Evolutionary conservation across 30 jellyfish, hydroid and myxozoan species (phyloP).

Genomic region (Catostylus mosaicus): DNA sequence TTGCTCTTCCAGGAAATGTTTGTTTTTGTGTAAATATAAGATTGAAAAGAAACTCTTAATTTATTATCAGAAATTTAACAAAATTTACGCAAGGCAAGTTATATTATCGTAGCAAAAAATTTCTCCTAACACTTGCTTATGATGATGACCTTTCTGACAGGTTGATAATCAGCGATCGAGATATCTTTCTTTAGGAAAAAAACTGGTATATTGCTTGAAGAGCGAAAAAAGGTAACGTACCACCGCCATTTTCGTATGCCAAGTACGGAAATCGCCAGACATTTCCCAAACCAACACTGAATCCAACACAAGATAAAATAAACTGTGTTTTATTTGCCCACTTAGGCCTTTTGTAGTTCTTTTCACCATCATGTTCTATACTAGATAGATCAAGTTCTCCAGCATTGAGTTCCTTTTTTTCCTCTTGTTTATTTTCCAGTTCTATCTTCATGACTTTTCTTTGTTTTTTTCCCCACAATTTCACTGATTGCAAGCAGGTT

Average conservation of each 20-base stretch:
- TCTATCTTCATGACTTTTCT: slow-evolving; percentile 39
- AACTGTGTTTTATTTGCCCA: slow-evolving; percentile 91
- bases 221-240: slow-evolving; percentile 15
- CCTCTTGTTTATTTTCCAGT: slow-evolving; percentile 28
- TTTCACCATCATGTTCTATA: slow-evolving; percentile 10
- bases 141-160: too few relatives aligned
- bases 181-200: too few relatives aligned
- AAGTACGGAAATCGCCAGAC: slow-evolving; percentile 92
- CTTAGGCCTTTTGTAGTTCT: slow-evolving; percentile 56
- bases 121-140: too few relatives aligned
- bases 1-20: too few relatives aligned
- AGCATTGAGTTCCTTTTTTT: slow-evolving; percentile 30
- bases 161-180: too few relatives aligned
- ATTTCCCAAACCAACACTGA: slow-evolving; percentile 92
- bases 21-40: too few relatives aligned
- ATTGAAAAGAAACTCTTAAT: too few relatives aligned
- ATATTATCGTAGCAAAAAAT: too few relatives aligned
- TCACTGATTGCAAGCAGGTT: background rate
- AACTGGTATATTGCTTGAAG: background rate
- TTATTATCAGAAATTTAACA: too few relatives aligned
- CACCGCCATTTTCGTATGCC: slow-evolving; percentile 95
- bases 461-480: background rate
- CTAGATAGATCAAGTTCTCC: background rate
- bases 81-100: too few relatives aligned
- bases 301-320: slow-evolving; percentile 85